Evolutionary conservation across 2,113 vertebrate genomes (phyloP).

Genomic region (Nibea coibor): DNA sequence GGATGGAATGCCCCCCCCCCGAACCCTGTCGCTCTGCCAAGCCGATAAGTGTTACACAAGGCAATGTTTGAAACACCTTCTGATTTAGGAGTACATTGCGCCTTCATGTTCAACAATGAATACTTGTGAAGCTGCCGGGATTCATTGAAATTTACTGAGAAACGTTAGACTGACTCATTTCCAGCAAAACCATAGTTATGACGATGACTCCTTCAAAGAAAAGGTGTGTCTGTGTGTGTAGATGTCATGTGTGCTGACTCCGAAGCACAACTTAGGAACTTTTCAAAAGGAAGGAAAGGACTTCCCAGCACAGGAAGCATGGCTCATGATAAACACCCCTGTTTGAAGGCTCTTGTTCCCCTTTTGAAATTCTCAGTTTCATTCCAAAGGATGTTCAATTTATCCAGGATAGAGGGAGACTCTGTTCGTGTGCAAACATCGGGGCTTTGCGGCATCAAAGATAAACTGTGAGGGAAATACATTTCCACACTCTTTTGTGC

Average conservation of each 20-base stretch:
- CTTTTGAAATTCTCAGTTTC: slow-evolving; percentile 38
- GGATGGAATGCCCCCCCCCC: slow-evolving; percentile 40
- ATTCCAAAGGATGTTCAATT: not conserved
- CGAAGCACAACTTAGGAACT: slow-evolving; percentile 7
- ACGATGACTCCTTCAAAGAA: slow-evolving; percentile 12
- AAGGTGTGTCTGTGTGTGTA: not conserved
- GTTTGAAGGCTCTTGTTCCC: slow-evolving; percentile 42
- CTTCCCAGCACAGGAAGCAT: slow-evolving; percentile 72
- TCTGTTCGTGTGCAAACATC: not conserved
- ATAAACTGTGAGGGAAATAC: not conserved
- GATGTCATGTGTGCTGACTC: not conserved
- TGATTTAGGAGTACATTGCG: slow-evolving; percentile 23
- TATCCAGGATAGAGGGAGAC: not conserved
- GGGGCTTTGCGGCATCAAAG: not conserved
- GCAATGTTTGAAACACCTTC: slow-evolving; percentile 12
- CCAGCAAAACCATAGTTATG: slow-evolving; percentile 3
- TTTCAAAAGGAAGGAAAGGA: slow-evolving; percentile 66
- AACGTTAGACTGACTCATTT: not conserved
- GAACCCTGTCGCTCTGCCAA: not conserved
- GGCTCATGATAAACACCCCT: slow-evolving; percentile 39
- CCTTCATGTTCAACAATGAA: slow-evolving; percentile 6
- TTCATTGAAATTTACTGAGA: slow-evolving; percentile 21
- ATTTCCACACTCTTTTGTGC: slow-evolving; percentile 1
- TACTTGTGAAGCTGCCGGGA: slow-evolving; percentile 10
- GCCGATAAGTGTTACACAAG: slow-evolving; percentile 1